Evolutionary conservation across 2,888 invertebrate genomes (phyloP), one percentile per base, ranked within the genome.

Genomic region (Meteorus colon): DNA sequence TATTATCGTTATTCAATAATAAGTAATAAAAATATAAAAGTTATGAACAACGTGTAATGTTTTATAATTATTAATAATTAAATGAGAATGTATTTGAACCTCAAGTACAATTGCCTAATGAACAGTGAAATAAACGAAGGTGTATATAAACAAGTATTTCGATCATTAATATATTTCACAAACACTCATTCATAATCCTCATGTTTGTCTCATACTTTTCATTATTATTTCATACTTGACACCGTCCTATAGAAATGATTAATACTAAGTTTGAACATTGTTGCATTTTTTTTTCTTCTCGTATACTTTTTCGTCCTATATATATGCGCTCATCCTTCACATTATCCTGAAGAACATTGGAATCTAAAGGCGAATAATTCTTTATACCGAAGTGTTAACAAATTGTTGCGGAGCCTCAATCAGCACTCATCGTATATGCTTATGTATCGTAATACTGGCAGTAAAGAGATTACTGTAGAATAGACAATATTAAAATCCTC

Each of bases 371-470:
- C 19, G 8, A 19, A 55, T 14, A 62, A n/a, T 29, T 62, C 19
- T n/a, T 29, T 41, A 14, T 45, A 66, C 48, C 8, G 27, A 29
- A 48, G 29, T 48, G n/a, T 60, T 31, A 74, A 74, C 24, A 41
- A 24, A n/a, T 68, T 31, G 48, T 65, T 48, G 45, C n/a, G 27
- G 48, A 4, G 27, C 69, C 16, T 45, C 62, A 82, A 79, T 83
- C 84, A 69, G 86, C 85, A 84, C 86, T 82, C 85, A 84, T 85
- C 85, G 73, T 77, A 78, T 74, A 74, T 82, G 85, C 86, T 87
- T 87, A 85, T 84, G 84, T 85, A 85, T 86, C 81, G 85, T 89
- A 89, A 89, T 89, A 88, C 89, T 89, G 89, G 86, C 86, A 87
- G 88, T 88, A 88, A 88, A 88, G 88, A 88, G 87, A 88, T 88